Evolutionary conservation across 1,140 invertebrate genomes (phyloP).

Genomic region (Bombus haemorrhoidalis): DNA sequence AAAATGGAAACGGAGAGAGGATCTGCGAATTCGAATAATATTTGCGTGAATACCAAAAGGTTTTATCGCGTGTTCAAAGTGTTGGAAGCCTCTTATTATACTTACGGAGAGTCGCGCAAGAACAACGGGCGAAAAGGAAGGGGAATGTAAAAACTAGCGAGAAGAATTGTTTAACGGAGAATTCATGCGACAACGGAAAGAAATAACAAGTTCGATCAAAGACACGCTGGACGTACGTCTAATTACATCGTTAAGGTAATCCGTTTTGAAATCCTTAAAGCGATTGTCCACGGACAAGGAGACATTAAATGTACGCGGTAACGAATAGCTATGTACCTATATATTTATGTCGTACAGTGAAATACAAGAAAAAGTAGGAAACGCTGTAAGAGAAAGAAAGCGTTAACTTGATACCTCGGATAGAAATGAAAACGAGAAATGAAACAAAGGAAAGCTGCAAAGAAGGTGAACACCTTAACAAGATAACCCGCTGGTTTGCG

Average conservation of each 20-base stretch:
- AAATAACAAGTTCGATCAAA: background rate
- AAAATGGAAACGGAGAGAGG: background rate
- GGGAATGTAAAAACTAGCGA: too few species aligned
- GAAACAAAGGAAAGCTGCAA: background rate
- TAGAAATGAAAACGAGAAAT: background rate
- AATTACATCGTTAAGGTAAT: background rate
- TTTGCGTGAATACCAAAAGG: background rate
- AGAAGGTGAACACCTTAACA: background rate
- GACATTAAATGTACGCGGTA: too few species aligned
- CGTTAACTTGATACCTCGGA: slow-evolving; percentile 1
- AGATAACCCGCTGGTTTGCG: slow-evolving; percentile 9
- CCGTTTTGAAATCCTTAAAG: background rate
- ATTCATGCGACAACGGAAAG: background rate
- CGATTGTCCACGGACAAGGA: background rate
- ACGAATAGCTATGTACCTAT: background rate
- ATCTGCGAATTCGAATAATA: background rate
- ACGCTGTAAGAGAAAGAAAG: background rate
- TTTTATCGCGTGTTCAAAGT: background rate
- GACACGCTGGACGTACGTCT: background rate
- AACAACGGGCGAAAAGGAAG: background rate
- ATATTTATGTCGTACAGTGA: background rate
- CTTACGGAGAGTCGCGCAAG: background rate
- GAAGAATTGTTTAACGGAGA: background rate
- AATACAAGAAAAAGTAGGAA: background rate
- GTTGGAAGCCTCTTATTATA: background rate